Conservation (phyloP, 2,113 vertebrate species). For the Prunella himalayana region DNA sequence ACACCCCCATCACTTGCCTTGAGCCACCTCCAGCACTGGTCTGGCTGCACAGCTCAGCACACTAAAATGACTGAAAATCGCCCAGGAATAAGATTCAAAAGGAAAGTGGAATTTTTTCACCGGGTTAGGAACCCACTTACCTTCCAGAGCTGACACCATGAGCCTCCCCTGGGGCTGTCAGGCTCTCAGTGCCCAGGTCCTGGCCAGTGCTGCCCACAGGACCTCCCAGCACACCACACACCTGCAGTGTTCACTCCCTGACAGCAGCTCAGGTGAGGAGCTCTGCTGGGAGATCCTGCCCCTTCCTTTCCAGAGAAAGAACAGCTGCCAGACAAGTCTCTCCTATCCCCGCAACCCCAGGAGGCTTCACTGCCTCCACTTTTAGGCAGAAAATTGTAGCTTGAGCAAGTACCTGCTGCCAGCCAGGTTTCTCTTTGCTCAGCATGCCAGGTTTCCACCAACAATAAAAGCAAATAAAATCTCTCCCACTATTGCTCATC, state of each 20-base stretch:
- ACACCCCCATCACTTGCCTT: accelerated
- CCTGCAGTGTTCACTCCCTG: background rate
- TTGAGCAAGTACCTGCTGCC: background rate
- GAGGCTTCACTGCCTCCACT: background rate
- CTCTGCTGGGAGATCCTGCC: background rate
- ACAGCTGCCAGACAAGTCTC: background rate
- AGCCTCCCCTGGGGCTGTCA: accelerated
- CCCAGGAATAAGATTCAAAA: background rate
- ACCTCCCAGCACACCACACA: background rate
- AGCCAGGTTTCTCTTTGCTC: background rate
- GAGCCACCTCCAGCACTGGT: background rate
- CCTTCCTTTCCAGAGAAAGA: background rate
- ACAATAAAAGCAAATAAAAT: background rate
- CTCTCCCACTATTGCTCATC: background rate
- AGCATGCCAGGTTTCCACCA: background rate
- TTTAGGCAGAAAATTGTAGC: background rate
- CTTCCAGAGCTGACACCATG: accelerated
- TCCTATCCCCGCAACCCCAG: background rate
- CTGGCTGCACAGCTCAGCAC: background rate
- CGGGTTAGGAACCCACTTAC: background rate
- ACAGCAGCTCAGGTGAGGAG: background rate
- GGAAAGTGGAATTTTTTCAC: background rate
- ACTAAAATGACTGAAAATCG: background rate
- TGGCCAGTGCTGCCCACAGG: accelerated
- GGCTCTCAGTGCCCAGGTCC: accelerated